Base-by-base conservation (phyloP, 1,140 invertebrate genomes). In the Caenorhabditis remanei region DNA sequence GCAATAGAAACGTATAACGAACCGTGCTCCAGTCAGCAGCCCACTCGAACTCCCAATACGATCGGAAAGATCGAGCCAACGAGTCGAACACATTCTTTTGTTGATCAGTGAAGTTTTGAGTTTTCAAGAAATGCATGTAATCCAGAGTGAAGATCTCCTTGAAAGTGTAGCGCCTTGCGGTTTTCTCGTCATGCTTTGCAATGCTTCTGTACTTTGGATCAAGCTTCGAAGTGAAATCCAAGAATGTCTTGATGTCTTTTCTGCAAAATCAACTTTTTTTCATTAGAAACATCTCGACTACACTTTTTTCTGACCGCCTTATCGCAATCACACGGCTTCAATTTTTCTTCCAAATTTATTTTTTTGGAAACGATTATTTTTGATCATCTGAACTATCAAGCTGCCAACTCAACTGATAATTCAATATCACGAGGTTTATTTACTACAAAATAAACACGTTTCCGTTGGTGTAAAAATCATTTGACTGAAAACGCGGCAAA, bases 41-140 rank as follows among this genome's bases (percentile, higher is more conserved):
- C 87, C 87, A 88, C 48, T 88, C 87, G 67, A 88, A 88, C 32
- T 88, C 87, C 87, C 87, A 87, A 53, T 87, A 87, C 7, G 86
- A 87, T n/a, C 86, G 41, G 50, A 55, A 87, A 16, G 86, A 87
- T 19, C 86, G 43, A 16, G 86, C 75, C 2, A 87, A 41, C 11
- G 86, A 71, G 41, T 87, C 86, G 40, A 87, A 87, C 2, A 87
- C 75, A 53, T 79, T 71, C 41, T 83, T 83, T 40, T 71, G 48
- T 43, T 83, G 41, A 14, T 58, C 86, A 21, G 86, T 63, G 14
- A 87, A 79, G 41, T 87, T 87, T 32, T 82, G 85, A 16, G 46
- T 86, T 48, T 82, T 86, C 79, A 87, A 71, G 32, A 87, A 87
- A 13, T 71, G 43, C 58, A 63, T 55, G 53, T 87, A 87, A 65